phyloP scores from a whole-genome alignment of 2,113 vertebrate genomes.

The Rhabdomys dilectus region DNA sequence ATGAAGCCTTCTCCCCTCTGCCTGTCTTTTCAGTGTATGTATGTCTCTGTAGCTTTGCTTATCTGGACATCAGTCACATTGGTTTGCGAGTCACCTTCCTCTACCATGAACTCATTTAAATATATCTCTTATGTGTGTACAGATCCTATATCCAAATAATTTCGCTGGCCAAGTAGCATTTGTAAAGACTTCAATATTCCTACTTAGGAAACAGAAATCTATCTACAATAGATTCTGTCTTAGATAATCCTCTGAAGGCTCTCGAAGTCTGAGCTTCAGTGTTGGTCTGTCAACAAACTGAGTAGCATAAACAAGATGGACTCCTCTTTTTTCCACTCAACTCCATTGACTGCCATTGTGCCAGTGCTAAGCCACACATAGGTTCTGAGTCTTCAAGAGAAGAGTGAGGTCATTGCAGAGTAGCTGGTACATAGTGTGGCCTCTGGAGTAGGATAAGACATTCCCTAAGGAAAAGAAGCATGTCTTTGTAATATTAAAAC shows the following conservation, averaged over 20 bases:
- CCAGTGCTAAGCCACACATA: background rate
- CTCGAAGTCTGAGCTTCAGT: background rate
- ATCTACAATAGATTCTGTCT: background rate
- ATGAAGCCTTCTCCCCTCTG: background rate
- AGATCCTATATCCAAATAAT: background rate
- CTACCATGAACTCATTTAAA: background rate
- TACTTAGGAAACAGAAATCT: background rate
- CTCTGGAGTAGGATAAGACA: background rate
- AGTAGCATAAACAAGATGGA: background rate
- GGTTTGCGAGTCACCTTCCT: background rate
- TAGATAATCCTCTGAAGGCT: background rate
- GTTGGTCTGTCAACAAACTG: background rate
- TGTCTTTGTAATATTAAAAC: background rate
- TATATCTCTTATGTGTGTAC: background rate
- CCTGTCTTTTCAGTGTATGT: background rate
- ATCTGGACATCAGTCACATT: background rate
- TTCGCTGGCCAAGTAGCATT: background rate
- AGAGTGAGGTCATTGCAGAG: background rate
- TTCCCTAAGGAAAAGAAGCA: background rate
- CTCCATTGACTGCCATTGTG: background rate
- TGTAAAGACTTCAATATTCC: background rate
- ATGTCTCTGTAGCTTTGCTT: background rate
- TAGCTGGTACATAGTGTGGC: background rate
- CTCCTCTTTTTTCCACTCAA: background rate
- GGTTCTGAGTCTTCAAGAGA: background rate